Conservation (phyloP, 2,113 vertebrate species). For the Phoenicopterus ruber region DNA sequence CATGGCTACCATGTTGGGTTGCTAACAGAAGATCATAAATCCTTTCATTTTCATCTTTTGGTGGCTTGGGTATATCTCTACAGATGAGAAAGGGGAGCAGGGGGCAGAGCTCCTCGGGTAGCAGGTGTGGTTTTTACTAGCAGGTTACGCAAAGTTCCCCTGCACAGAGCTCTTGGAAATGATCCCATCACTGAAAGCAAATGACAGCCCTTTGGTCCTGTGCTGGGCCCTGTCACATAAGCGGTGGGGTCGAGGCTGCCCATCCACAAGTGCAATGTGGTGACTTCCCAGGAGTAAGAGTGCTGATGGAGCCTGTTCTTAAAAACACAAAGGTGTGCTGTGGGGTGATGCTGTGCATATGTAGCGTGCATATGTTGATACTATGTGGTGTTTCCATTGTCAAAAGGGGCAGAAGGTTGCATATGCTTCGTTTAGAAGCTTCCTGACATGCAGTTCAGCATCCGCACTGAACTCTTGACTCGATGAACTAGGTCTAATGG, state of each 20-base stretch:
- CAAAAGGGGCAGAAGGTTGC: background rate
- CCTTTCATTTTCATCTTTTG: background rate
- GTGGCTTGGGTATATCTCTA: background rate
- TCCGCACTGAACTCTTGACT: background rate
- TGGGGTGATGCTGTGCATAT: background rate
- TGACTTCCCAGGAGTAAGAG: background rate
- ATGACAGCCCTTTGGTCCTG: background rate
- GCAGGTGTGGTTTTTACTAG: background rate
- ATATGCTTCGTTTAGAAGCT: background rate
- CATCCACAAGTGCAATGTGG: no score
- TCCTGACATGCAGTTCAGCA: background rate
- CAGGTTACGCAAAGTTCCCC: rapidly evolving
- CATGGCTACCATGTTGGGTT: rapidly evolving
- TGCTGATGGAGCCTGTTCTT: background rate
- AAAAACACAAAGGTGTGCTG: background rate
- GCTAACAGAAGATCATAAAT: background rate
- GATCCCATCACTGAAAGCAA: background rate
- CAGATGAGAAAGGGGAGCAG: background rate
- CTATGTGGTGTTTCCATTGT: background rate
- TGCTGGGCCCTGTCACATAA: background rate
- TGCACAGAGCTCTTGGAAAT: background rate
- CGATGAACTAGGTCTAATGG: background rate
- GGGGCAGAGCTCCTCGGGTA: background rate
- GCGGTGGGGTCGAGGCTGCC: background rate
- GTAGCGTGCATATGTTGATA: background rate